Percentiles rank a stretch among this genome's conserved stretches.
phyloP scores from a whole-genome alignment of 2,888 invertebrate species.

The Argyra leucocephala region DNA sequence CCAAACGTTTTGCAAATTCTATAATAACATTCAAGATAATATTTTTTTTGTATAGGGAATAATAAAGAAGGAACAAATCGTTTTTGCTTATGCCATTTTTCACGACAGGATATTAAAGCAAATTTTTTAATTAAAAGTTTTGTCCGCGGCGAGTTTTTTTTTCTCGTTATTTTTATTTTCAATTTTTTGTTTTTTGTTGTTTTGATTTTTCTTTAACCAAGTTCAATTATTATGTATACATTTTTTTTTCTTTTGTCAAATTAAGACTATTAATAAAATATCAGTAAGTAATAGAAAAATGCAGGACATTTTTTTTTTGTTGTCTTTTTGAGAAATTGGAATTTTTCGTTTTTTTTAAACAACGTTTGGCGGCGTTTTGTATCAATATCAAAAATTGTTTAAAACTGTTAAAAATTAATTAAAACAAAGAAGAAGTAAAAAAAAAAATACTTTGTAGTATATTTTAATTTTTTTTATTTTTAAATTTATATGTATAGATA shows the following conservation, averaged over 20 bases:
- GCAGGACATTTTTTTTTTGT: no score
- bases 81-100: neutral
- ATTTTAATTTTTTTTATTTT: no score
- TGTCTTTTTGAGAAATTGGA: no score
- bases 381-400: neutral
- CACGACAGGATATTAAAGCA: conserved; percentile 3
- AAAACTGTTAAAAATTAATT: conserved; percentile 5
- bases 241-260: neutral
- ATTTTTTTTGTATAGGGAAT: no score
- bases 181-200: neutral
- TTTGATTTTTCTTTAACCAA: neutral
- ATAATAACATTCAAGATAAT: no score
- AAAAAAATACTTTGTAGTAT: no score
- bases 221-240: neutral
- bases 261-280: conserved; percentile 1
- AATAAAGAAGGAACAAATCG: no score
- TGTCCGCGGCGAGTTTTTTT: neutral
- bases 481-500: no score
- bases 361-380: neutral
- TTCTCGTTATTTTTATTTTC: neutral
- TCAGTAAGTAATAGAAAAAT: neutral
- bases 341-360: neutral
- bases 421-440: neutral
- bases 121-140: conserved; percentile 6
- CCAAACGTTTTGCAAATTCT: no score